Evolutionary conservation across 1,140 invertebrate species (phyloP), one percentile per base, ranked within the genome.

Genomic region (Bombus polaris): DNA sequence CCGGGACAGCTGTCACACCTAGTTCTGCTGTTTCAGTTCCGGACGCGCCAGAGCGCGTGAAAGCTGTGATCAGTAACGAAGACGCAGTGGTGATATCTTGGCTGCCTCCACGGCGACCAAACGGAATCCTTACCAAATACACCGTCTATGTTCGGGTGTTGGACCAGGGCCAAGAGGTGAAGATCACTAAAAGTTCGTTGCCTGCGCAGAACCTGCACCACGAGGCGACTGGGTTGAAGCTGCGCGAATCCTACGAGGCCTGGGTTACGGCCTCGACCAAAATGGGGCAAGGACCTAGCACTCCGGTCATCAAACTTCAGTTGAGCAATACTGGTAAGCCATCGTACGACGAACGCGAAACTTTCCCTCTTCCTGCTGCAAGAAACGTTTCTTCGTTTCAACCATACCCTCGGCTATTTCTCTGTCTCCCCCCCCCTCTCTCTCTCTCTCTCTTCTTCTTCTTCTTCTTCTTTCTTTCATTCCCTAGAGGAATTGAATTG

Each of bases 31-130:
- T 6, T 57, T 71, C 42, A 97, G 96, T 97, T 70, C 97, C 97
- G 42, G 96, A 96, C 89, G 96, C 96, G 28, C 98, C 98, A 6
- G 96, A 97, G 79, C 96, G 96, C 85, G 97, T 98, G 12, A 98
- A 98, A 93, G 97, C 97, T 0, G 93, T 97, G 28, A 95, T 96
- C 0, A 97, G 96, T 81, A 96, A 96, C 28, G 96, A 96, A 79
- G 96, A 96, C 76, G 96, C 96, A 3, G 96, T 98, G n/a, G 95
- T 98, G 71, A 96, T 98, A 66, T 97, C 97, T 86, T 98, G 98
- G 98, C 94, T 97, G 80, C 96, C 97, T 10, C 97, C 97, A 1
- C 92, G 96, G 0, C 95, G 97, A 71, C 96, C 97, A 1, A 98
- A 98, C 92, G 98, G 98, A 5, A 89, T 97, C 76, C 96, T 98